phyloP scores from a whole-genome alignment of 2,113 vertebrate genomes.

The Gorilla gorilla region DNA sequence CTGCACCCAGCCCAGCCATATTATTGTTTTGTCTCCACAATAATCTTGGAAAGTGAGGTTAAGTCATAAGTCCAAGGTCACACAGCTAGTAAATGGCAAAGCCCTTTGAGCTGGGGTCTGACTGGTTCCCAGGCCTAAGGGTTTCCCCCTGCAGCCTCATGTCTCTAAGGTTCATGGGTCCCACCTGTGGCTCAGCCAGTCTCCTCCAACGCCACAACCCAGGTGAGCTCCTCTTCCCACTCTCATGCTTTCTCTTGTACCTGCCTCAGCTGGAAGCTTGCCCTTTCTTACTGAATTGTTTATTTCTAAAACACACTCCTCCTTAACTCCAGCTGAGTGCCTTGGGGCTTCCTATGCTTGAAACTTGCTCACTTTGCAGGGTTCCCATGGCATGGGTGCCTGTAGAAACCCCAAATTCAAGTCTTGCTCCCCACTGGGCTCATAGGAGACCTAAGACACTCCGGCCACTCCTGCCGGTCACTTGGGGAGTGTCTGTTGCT shows the following conservation, averaged over 20 bases:
- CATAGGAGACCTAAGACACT: background rate
- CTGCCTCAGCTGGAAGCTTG: background rate
- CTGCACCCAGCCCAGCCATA: too few species aligned
- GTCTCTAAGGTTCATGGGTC: rapidly evolving
- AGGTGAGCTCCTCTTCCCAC: background rate
- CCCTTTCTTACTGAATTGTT: background rate
- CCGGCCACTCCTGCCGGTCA: rapidly evolving
- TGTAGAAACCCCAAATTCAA: background rate
- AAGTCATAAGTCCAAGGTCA: background rate
- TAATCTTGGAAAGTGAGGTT: background rate
- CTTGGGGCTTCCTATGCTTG: background rate
- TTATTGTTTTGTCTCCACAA: background rate
- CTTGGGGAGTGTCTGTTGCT: background rate
- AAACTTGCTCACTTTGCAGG: background rate
- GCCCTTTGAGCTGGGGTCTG: background rate
- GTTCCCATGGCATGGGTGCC: background rate
- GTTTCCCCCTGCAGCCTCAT: background rate
- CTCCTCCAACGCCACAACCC: background rate
- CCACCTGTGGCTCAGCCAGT: background rate
- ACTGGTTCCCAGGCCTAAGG: background rate
- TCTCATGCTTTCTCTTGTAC: background rate
- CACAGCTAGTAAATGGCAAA: background rate
- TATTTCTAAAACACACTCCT: background rate
- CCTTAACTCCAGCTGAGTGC: background rate
- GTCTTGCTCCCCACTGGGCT: background rate